Evolutionary conservation across 1,140 invertebrate genomes (phyloP).

Genomic region (Ganaspis sp.): DNA sequence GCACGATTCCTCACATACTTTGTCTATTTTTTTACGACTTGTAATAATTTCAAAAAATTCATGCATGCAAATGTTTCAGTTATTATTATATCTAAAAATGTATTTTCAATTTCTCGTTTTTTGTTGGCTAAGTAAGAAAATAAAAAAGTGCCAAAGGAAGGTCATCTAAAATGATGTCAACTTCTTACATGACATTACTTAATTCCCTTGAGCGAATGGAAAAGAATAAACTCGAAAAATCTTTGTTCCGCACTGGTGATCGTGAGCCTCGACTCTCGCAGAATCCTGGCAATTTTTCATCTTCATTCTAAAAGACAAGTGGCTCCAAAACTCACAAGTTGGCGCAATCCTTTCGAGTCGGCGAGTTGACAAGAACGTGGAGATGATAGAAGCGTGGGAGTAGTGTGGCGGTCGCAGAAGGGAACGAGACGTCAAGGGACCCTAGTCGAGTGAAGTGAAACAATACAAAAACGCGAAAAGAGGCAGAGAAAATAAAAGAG

Average conservation of each 20-base stretch:
- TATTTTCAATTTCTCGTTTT: no score
- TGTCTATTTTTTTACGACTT: no score
- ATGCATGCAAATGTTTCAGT: no score
- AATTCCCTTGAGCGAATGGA: neutral
- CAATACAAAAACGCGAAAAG: neutral
- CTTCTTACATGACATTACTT: neutral
- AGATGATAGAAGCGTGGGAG: constrained; percentile 30
- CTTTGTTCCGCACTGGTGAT: neutral
- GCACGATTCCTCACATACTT: no score
- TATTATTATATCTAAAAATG: no score
- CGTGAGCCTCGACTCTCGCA: neutral
- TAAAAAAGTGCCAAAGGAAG: no score
- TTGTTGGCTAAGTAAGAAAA: no score
- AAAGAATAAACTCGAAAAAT: neutral
- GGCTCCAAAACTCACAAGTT: constrained; percentile 21
- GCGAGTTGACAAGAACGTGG: constrained; percentile 21
- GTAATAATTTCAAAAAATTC: no score
- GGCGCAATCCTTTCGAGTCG: constrained; percentile 18
- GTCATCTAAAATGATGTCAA: neutral
- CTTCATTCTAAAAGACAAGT: constrained; percentile 5
- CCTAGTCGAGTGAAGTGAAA: neutral
- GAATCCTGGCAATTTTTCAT: constrained; percentile 10
- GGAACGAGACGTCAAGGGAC: neutral
- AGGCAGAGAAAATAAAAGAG: constrained; percentile 47
- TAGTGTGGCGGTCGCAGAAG: constrained; percentile 11